Evolutionary conservation across 2,888 invertebrate genomes (phyloP).

Genomic region (Scelioninae gen. 1): DNA sequence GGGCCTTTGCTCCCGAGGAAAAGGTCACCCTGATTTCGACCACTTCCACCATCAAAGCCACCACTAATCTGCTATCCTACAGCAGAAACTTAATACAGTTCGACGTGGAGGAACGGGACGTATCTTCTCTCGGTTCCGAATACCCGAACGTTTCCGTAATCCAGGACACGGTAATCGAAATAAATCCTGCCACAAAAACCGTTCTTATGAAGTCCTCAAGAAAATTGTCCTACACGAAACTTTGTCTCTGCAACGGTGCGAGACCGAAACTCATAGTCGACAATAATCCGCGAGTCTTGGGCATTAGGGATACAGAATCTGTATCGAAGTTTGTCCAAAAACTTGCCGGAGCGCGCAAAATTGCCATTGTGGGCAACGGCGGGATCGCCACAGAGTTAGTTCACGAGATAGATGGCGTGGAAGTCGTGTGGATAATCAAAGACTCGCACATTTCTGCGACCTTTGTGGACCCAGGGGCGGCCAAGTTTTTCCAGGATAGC

Average conservation of each 20-base stretch:
- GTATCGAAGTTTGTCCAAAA: slow-evolving; percentile 91
- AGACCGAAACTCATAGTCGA: slow-evolving; percentile 90
- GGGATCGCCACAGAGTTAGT: slow-evolving; percentile 99
- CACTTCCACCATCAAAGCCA: slow-evolving; percentile 94
- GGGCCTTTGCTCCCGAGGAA: slow-evolving; percentile 89
- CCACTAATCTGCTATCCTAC: slow-evolving; percentile 92
- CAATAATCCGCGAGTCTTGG: slow-evolving; percentile 89
- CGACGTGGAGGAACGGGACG: slow-evolving; percentile 91
- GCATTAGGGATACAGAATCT: slow-evolving; percentile 97
- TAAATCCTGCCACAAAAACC: slow-evolving; percentile 86
- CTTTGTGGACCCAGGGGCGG: slow-evolving; percentile 98
- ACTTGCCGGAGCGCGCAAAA: slow-evolving; percentile 88
- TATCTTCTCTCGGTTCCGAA: slow-evolving; percentile 86
- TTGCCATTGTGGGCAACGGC: slow-evolving; percentile 97
- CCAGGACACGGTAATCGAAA: slow-evolving; percentile 87
- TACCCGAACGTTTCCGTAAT: slow-evolving; percentile 89
- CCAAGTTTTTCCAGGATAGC: slow-evolving; percentile 92
- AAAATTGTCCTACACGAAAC: slow-evolving; percentile 89
- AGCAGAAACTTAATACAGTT: slow-evolving; percentile 94
- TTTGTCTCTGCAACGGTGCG: slow-evolving; percentile 97
- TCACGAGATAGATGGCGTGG: slow-evolving; percentile 92
- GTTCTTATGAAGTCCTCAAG: slow-evolving; percentile 86
- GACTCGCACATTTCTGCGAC: slow-evolving; percentile 96
- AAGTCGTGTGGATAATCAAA: slow-evolving; percentile 97
- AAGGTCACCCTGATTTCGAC: slow-evolving; percentile 91